phyloP scores from a whole-genome alignment of 2,797 vertebrate species.

The Oreochromis grahami region DNA sequence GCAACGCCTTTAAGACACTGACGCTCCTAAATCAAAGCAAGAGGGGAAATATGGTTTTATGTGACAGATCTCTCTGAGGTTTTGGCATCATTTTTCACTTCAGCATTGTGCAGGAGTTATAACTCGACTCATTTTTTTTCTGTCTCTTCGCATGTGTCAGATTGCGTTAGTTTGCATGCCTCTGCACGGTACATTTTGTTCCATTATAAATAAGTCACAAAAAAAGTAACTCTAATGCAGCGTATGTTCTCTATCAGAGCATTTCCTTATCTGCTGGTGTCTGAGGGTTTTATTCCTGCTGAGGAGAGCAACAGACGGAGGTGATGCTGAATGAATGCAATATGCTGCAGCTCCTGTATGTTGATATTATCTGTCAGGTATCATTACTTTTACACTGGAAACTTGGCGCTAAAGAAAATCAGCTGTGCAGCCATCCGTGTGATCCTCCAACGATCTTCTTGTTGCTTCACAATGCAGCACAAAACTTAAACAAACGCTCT shows the following conservation, averaged over 20 bases:
- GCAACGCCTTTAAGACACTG: background rate
- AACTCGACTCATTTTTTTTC: background rate
- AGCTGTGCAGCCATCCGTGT: background rate
- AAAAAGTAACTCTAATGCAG: background rate
- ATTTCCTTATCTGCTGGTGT: conserved; percentile 13
- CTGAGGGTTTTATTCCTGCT: background rate
- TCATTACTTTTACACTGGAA: conserved; percentile 12
- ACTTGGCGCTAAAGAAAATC: background rate
- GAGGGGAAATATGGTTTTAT: background rate
- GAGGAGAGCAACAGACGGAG: conserved; percentile 4
- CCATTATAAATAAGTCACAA: conserved; percentile 12
- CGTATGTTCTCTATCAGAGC: background rate
- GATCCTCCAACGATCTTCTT: background rate
- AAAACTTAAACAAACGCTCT: background rate
- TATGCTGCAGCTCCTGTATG: conserved; percentile 2
- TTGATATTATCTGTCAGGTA: conserved; percentile 40
- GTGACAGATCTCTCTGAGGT: background rate
- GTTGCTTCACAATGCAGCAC: background rate
- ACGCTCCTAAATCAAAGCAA: background rate
- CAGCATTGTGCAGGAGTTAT: background rate
- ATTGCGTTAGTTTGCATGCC: background rate
- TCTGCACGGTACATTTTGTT: background rate
- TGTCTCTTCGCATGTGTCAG: background rate
- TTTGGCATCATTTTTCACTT: background rate
- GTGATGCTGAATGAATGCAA: conserved; percentile 10